These are phyloP conservation scores for Leucophenga montana DNA, from an alignment of 2,888 invertebrate genomes.

Conservation along the genomic window DNA sequence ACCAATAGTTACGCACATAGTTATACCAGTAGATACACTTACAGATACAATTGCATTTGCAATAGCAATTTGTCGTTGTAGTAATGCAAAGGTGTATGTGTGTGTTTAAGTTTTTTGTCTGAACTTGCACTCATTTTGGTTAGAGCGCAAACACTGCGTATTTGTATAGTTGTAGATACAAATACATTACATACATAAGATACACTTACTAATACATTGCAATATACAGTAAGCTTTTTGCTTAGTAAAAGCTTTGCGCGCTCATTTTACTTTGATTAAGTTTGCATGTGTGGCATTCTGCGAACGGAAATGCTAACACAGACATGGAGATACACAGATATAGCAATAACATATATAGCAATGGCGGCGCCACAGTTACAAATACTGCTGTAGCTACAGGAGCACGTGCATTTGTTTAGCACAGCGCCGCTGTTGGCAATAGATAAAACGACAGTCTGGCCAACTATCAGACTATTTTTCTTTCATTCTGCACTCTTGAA, in stretches of 20 bases:
- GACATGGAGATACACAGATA: too few relatives aligned
- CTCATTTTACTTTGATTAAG: slow-evolving; percentile 38
- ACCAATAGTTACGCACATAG: too few relatives aligned
- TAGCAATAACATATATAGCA: too few relatives aligned
- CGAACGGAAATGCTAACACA: slow-evolving; percentile 49
- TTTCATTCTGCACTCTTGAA: background rate
- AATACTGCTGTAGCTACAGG: background rate
- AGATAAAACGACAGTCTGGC: background rate
- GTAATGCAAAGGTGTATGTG: slow-evolving; percentile 15
- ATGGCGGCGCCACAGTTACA: too few relatives aligned
- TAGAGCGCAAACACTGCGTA: background rate
- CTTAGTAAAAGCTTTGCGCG: slow-evolving; percentile 45
- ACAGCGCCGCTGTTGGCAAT: too few relatives aligned
- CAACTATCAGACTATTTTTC: background rate
- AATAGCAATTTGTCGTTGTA: slow-evolving; percentile 27
- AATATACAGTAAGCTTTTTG: slow-evolving; percentile 30
- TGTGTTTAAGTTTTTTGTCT: slow-evolving; percentile 42
- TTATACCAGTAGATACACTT: slow-evolving; percentile 31
- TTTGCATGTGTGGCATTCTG: slow-evolving; percentile 23
- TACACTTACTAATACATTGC: slow-evolving; percentile 14
- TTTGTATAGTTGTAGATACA: too few relatives aligned
- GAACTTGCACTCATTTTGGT: slow-evolving; percentile 64
- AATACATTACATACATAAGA: too few relatives aligned
- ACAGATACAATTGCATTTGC: slow-evolving; percentile 4
- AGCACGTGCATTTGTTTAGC: slow-evolving; percentile 7